A percentile compares a stretch with the other conserved stretches of the same genome.
Conservation (phyloP, 2,888 invertebrate genomes). For the Aphodius granarius region DNA sequence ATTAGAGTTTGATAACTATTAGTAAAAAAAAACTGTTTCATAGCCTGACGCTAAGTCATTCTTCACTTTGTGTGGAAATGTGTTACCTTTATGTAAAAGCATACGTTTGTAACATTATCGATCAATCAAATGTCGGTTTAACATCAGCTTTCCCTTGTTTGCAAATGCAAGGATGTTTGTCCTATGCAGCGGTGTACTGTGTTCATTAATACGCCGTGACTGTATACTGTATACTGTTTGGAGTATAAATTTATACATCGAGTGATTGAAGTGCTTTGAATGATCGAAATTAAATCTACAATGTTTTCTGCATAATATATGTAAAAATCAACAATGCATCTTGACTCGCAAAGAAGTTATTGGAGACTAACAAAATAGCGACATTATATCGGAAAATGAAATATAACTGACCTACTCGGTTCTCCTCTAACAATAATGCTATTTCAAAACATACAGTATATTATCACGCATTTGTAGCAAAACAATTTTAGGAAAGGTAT, state of each 20-base stretch:
- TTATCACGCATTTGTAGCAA: too few species aligned
- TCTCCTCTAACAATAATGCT: too few species aligned
- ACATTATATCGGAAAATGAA: too few species aligned
- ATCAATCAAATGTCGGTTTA: neutral
- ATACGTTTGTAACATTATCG: neutral
- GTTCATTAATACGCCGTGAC: neutral
- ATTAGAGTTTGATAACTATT: neutral
- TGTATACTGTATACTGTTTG: neutral
- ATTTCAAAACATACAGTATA: too few species aligned
- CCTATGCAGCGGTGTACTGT: neutral
- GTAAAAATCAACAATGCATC: too few species aligned
- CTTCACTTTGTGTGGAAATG: neutral
- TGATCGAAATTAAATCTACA: neutral
- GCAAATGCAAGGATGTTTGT: neutral
- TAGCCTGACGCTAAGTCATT: neutral
- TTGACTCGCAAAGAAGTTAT: too few species aligned
- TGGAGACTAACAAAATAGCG: too few species aligned
- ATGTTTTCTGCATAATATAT: too few species aligned
- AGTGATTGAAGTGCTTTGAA: too few species aligned
- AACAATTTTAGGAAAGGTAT: too few species aligned
- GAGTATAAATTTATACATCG: neutral
- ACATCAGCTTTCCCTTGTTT: neutral
- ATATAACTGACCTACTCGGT: too few species aligned
- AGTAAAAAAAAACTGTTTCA: too few species aligned
- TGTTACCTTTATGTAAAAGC: neutral